phyloP scores from a whole-genome alignment of 2,113 vertebrate genomes.

The Spea bombifrons region DNA sequence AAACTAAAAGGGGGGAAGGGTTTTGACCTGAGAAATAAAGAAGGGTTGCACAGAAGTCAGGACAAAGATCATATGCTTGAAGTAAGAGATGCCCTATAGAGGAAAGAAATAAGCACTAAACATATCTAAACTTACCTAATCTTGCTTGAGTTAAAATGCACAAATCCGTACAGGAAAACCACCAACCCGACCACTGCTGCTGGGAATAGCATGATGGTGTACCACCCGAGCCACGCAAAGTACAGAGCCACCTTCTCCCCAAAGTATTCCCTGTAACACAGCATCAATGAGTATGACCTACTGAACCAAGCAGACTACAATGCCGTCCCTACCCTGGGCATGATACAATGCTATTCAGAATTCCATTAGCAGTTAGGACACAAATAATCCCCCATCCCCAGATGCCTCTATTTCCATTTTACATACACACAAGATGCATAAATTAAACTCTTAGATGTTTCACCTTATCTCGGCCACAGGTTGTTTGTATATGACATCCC shows the following conservation, averaged over 20 bases:
- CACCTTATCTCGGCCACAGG: slow-evolving; percentile 74
- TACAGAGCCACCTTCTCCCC: slow-evolving; percentile 91
- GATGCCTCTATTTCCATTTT: background rate
- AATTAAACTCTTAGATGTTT: background rate
- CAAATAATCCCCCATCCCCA: background rate
- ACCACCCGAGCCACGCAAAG: slow-evolving; percentile 90
- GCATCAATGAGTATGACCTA: background rate
- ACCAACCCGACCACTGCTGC: slow-evolving; percentile 69
- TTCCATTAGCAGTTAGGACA: background rate
- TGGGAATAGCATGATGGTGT: slow-evolving; percentile 76
- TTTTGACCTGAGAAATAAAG: too few species aligned
- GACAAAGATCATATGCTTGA: background rate
- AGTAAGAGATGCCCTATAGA: too few species aligned
- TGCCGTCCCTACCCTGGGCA: too few species aligned
- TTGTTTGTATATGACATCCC: slow-evolving; percentile 58
- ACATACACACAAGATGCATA: too few species aligned
- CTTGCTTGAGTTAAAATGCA: slow-evolving; percentile 73
- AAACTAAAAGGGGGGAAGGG: too few species aligned
- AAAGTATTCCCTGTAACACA: slow-evolving; percentile 75
- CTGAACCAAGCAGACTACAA: too few species aligned
- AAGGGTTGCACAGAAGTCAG: background rate
- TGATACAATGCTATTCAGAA: too few species aligned
- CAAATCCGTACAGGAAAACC: slow-evolving; percentile 74
- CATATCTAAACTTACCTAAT: slow-evolving; percentile 75
- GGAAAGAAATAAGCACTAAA: too few species aligned